phyloP scores from a whole-genome alignment of 2,888 invertebrate species.

The Scaptomyza parva region DNA sequence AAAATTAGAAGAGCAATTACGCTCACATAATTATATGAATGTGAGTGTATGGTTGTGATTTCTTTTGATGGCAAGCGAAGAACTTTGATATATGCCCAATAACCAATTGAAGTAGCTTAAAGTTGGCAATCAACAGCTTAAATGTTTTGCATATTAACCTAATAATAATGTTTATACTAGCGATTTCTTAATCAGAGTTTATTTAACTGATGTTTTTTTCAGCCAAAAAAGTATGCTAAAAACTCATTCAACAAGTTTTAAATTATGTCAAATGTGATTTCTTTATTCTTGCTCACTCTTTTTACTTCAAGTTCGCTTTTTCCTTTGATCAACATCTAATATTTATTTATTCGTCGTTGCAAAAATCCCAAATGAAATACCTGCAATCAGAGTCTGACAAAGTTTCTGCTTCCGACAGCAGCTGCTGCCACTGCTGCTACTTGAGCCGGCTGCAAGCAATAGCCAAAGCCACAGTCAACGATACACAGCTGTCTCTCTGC shows the following conservation, averaged over 20 bases:
- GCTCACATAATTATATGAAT: background rate
- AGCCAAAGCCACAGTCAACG: constrained; percentile 10
- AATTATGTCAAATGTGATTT: background rate
- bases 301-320: background rate
- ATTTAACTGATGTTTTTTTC: no score
- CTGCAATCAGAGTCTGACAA: constrained; percentile 38
- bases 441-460: constrained; percentile 18
- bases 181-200: no score
- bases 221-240: background rate
- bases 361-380: constrained; percentile 19
- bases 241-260: background rate
- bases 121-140: no score
- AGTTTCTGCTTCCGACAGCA: constrained; percentile 13
- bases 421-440: constrained; percentile 13
- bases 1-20: constrained; percentile 6
- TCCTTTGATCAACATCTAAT: background rate
- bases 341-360: background rate
- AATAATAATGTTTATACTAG: no score
- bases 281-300: background rate
- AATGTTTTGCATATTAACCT: no score
- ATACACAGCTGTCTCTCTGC: constrained; percentile 44
- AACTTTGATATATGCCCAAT: background rate
- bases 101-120: background rate
- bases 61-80: background rate
- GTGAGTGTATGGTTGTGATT: background rate